Base-by-base conservation (phyloP, 2,113 vertebrate species). In the Hippocampus abdominalis region DNA sequence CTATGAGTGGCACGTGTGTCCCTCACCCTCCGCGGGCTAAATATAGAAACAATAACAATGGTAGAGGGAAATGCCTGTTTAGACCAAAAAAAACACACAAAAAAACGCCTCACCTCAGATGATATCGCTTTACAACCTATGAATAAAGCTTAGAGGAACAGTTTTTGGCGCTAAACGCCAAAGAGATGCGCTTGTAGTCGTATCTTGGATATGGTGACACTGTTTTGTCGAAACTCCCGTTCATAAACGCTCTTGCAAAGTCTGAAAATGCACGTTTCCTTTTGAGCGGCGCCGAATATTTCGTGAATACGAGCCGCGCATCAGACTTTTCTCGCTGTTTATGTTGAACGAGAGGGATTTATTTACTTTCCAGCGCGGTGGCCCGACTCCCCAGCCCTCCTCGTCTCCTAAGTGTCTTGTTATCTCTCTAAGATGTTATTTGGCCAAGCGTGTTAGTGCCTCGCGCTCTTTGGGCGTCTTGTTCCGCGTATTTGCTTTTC, bases 401-500 rank as follows among this genome's bases (percentile, higher is more conserved):
- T 27, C n/a, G 83, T 81, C 77, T 85, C 74, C 81, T 84, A 78
- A 84, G 76, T 75, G 66, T 82, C 86, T 78, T 81, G 83, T 86
- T 90, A 91, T 88, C 89, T 82, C 82, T 68, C 63, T 74, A 69
- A n/a, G 76, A 68, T 69, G 64, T 36, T 86, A 84, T 89, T 88
- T 86, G 69, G 76, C 60, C 73, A 70, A 66, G 56, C 68, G 79
- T 29, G 68, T 62, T 75, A 66, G 75, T 66, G 82, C 84, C 72
- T 64, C 61, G 72, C 11, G 75, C 70, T 92, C 82, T 88, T 87
- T 87, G 83, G 85, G 13, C 79, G 81, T 83, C 87, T 89, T 91
- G 89, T 91, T 89, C 84, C 20, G 3, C 1, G 12, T 92, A 86
- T 92, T 91, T 90, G 85, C 86, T 89, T 91, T 90, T 85, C 74